These are phyloP conservation scores for Caenorhabditis elegans DNA, from an alignment of 1,140 invertebrate genomes.

Conservation along the genomic window WBcel235 BX284606.5:8488001-8488500, in stretches of 20 bases:
- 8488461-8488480: too few relatives aligned
- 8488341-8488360: slow-evolving; percentile 4
- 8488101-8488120: slow-evolving; percentile 21
- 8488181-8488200: not conserved
- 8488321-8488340: slow-evolving; percentile 11
- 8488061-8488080: not conserved
- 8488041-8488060: not conserved
- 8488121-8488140: not conserved
- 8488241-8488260: not conserved
- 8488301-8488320: not conserved
- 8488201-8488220: not conserved
- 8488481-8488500: too few relatives aligned
- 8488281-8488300: not conserved
- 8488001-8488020: slow-evolving; percentile 3
- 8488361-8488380: not conserved
- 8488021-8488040: slow-evolving; percentile 26
- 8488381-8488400: not conserved
- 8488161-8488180: not conserved
- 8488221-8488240: not conserved
- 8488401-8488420: not conserved
- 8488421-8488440: not conserved
- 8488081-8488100: slow-evolving; percentile 28
- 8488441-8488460: too few relatives aligned
- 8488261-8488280: not conserved
- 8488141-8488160: not conserved